These are phyloP conservation scores for Nettapus auritus DNA, from an alignment of 2,113 vertebrate genomes.

Conservation along the genomic window DNA sequence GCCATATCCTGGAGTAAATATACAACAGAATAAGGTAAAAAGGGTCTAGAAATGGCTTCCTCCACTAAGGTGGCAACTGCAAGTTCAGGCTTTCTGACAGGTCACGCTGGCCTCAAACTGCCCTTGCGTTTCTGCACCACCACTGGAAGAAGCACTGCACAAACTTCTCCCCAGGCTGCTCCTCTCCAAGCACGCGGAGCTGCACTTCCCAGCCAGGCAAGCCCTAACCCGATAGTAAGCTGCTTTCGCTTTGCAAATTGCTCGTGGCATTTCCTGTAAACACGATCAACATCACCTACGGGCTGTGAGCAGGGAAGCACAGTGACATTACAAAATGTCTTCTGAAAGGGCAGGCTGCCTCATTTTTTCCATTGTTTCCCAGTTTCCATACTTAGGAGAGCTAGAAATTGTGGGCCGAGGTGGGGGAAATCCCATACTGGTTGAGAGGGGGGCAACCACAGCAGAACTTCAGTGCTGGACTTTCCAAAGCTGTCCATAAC, in stretches of 20 bases:
- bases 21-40: not conserved
- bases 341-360: slow-evolving; percentile 25
- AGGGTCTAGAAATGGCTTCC: not conserved
- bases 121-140: not conserved
- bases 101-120: rapidly evolving
- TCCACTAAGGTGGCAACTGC: not conserved
- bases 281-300: not conserved
- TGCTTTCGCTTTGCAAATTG: slow-evolving; percentile 24
- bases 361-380: slow-evolving; percentile 23
- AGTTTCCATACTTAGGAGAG: not conserved
- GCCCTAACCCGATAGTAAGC: not conserved
- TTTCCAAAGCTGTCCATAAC: not conserved
- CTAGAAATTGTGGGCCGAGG: not conserved
- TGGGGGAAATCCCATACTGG: not conserved
- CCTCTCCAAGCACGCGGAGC: not conserved
- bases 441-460: not conserved
- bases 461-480: not conserved
- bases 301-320: not conserved
- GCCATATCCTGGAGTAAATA: not conserved
- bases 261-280: slow-evolving; percentile 68
- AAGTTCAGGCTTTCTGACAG: not conserved
- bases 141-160: not conserved
- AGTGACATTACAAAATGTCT: slow-evolving; percentile 34
- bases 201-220: slow-evolving; percentile 32
- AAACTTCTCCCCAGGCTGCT: not conserved